Evolutionary conservation across 2,888 invertebrate genomes (phyloP).

Genomic region (Stenurella melanura): DNA sequence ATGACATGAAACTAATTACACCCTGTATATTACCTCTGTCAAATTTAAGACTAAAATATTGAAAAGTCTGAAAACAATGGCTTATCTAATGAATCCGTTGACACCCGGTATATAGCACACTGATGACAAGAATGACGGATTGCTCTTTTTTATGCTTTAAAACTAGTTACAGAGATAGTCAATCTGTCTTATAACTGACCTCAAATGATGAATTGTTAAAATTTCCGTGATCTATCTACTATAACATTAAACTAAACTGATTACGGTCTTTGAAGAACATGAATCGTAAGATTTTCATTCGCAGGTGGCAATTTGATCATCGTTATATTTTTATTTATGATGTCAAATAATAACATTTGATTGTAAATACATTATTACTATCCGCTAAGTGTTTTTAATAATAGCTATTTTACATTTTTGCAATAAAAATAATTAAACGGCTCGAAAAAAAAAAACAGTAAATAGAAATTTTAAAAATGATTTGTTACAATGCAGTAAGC

Average conservation of each 20-base stretch:
- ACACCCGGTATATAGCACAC: neutral
- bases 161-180: neutral
- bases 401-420: neutral
- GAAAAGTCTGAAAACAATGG: too few species aligned
- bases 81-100: too few species aligned
- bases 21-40: too few species aligned
- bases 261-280: neutral
- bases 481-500: too few species aligned
- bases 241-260: neutral
- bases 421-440: neutral
- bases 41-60: too few species aligned
- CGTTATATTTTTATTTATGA: neutral
- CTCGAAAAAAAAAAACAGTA: neutral
- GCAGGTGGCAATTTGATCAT: constrained; percentile 7
- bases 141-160: neutral
- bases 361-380: neutral
- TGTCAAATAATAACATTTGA: neutral
- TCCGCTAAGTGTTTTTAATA: neutral
- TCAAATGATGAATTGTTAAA: constrained; percentile 3
- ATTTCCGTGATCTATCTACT: neutral
- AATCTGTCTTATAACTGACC: neutral
- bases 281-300: neutral
- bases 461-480: too few species aligned
- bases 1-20: too few species aligned
- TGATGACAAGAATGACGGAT: constrained; percentile 6